Conservation (phyloP, 2,888 invertebrate species). For the Agrochola lychnidis region DNA sequence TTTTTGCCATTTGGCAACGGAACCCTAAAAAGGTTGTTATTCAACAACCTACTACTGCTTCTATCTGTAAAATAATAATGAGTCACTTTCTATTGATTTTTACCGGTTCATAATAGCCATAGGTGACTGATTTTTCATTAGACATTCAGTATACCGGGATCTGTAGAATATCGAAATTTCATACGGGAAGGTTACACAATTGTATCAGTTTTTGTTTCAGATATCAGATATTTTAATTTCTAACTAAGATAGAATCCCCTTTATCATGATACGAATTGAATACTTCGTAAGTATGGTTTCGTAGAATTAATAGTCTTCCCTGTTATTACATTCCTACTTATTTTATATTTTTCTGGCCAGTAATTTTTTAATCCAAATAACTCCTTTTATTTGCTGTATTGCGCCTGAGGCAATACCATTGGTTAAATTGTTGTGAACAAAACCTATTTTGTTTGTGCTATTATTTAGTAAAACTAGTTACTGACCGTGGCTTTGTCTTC, state of each 20-base stretch:
- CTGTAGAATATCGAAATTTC: background rate
- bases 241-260: background rate
- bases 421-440: constrained; percentile 50
- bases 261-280: constrained; percentile 25
- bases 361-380: constrained; percentile 76
- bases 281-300: constrained; percentile 43
- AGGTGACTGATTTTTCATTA: background rate
- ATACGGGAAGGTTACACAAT: background rate
- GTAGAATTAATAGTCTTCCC: constrained; percentile 50
- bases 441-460: constrained; percentile 2
- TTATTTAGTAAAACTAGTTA: background rate
- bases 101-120: background rate
- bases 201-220: background rate
- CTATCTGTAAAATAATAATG: background rate
- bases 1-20: too few species aligned
- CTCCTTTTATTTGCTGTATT: constrained; percentile 63
- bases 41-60: background rate
- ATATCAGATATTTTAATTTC: background rate
- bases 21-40: too few species aligned
- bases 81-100: too few species aligned
- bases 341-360: constrained; percentile 72
- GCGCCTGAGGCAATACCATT: constrained; percentile 55
- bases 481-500: background rate
- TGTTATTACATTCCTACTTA: constrained; percentile 72
- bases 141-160: background rate